phyloP scores from a whole-genome alignment of 2,113 vertebrate genomes.

The Motacilla tschutschensis region DNA sequence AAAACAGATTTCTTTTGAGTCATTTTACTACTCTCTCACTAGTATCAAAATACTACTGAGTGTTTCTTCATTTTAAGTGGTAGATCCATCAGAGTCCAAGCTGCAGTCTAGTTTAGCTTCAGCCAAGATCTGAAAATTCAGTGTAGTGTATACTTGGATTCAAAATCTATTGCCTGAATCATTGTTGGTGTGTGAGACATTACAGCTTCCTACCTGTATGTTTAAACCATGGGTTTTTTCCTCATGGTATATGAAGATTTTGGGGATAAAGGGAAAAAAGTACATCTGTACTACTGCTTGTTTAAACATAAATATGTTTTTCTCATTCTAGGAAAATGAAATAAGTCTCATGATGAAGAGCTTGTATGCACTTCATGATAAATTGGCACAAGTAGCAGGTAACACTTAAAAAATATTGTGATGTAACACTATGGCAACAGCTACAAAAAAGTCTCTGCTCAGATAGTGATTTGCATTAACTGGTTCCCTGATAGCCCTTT shows the following conservation, averaged over 20 bases:
- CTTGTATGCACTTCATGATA: conserved; percentile 89
- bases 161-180: not conserved
- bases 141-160: not conserved
- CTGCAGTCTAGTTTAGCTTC: not conserved
- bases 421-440: not conserved
- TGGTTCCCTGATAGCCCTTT: not conserved
- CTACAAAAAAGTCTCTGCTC: not conserved
- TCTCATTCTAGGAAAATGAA: conserved; percentile 72
- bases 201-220: not conserved
- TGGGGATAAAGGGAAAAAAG: not conserved
- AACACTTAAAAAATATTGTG: conserved; percentile 46
- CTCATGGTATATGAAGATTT: not conserved
- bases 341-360: conserved; percentile 86
- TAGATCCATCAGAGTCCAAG: not conserved
- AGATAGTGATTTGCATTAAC: not conserved
- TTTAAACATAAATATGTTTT: conserved; percentile 18
- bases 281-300: not conserved
- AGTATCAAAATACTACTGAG: not conserved
- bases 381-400: conserved; percentile 91
- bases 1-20: not conserved
- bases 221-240: not conserved
- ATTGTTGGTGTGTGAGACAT: not conserved
- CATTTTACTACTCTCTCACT: not conserved
- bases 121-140: not conserved
- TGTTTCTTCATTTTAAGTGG: not conserved